Evolutionary conservation across 2,888 invertebrate genomes (phyloP).

Genomic region (Gerris lacustris): DNA sequence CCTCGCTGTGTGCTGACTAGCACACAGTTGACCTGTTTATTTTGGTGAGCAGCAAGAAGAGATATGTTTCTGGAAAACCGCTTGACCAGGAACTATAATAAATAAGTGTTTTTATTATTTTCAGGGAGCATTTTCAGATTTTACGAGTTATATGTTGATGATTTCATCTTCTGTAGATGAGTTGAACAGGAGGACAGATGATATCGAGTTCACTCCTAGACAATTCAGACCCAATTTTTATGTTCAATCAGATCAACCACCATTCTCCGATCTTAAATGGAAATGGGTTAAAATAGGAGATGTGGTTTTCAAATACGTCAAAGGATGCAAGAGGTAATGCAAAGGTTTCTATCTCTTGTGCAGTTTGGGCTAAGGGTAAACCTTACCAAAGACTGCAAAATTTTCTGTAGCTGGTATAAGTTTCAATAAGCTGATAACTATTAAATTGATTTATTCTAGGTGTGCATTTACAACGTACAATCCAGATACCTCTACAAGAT

Average conservation of each 20-base stretch:
- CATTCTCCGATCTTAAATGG: not conserved
- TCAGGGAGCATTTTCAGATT: not conserved
- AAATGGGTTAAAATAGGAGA: not conserved
- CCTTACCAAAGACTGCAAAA: too few relatives aligned
- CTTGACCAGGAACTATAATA: not conserved
- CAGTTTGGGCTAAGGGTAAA: too few relatives aligned
- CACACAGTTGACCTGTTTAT: too few relatives aligned
- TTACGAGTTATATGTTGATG: not conserved
- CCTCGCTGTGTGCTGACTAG: too few relatives aligned
- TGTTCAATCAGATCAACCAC: not conserved
- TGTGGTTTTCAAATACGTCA: not conserved
- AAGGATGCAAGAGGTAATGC: not conserved
- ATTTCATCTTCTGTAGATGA: not conserved
- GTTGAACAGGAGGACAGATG: not conserved
- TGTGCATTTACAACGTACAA: not conserved
- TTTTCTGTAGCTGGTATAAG: too few relatives aligned
- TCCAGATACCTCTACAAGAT: not conserved
- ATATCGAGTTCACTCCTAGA: not conserved
- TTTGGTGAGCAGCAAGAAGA: not conserved
- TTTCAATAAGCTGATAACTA: not conserved
- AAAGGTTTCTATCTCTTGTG: not conserved
- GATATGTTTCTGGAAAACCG: not conserved
- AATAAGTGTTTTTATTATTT: not conserved
- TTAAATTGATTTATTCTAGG: not conserved
- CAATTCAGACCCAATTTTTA: not conserved